Conservation (phyloP, 2,888 invertebrate genomes). For the Perizoma flavofasciatum region DNA sequence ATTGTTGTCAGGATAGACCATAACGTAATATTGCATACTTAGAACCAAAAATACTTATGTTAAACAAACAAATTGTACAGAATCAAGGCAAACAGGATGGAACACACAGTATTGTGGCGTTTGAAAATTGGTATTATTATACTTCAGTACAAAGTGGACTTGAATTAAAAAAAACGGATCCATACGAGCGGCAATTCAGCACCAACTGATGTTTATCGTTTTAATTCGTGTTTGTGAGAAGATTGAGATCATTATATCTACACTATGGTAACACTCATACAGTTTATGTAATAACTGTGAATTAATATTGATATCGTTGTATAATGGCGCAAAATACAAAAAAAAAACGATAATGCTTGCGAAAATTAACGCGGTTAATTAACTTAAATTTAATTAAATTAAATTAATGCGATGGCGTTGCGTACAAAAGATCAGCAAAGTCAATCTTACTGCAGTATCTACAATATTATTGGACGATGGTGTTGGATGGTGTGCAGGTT, state of each 20-base stretch:
- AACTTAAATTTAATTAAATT: too few species aligned
- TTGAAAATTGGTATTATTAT: slow-evolving; percentile 14
- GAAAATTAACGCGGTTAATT: too few species aligned
- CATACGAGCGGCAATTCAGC: slow-evolving; percentile 11
- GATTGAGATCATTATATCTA: slow-evolving; percentile 14
- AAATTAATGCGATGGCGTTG: too few species aligned
- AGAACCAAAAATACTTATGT: too few species aligned
- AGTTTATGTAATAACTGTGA: not conserved
- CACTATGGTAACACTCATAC: slow-evolving; percentile 3
- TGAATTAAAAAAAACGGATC: slow-evolving; percentile 14
- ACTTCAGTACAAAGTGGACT: slow-evolving; percentile 2
- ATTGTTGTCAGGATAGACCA: too few species aligned
- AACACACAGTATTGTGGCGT: slow-evolving; percentile 1
- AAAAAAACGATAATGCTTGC: too few species aligned
- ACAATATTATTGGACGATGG: too few species aligned
- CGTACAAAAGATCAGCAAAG: too few species aligned
- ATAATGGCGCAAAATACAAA: not conserved
- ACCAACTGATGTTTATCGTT: slow-evolving; percentile 19
- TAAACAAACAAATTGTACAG: not conserved
- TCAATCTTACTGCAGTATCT: too few species aligned
- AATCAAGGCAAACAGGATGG: slow-evolving; percentile 8
- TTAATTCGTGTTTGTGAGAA: slow-evolving; percentile 23
- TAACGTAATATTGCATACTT: too few species aligned
- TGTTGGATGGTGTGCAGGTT: too few species aligned
- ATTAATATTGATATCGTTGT: slow-evolving; percentile 1